These are phyloP conservation scores for Microctenopoma stevenorrisi DNA, from an alignment of 2,797 vertebrate genomes.

Conservation along the genomic window DNA sequence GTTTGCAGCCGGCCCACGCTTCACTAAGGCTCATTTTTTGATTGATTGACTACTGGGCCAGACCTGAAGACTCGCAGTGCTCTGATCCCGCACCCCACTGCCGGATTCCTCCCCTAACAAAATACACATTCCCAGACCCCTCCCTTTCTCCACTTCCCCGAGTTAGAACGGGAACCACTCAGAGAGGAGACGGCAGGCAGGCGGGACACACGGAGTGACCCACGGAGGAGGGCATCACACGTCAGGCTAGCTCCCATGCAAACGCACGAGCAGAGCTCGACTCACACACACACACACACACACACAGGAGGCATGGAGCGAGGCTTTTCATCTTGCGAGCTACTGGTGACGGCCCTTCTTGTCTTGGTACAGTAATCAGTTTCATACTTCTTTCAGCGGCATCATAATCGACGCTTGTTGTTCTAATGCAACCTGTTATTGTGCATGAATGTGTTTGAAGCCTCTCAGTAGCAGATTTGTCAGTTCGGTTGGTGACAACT, in stretches of 20 bases:
- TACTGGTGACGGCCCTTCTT: constrained; percentile 85
- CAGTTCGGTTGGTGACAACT: constrained; percentile 9
- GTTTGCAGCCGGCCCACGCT: constrained; percentile 76
- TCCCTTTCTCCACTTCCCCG: constrained; percentile 49
- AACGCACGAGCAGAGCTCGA: constrained; percentile 15
- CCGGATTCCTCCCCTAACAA: constrained; percentile 41
- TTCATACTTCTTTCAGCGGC: background rate
- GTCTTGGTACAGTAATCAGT: constrained; percentile 84
- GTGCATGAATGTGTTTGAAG: background rate
- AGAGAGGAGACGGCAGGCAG: constrained; percentile 76
- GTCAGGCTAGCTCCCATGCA: constrained; percentile 20
- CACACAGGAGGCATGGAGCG: constrained; percentile 83
- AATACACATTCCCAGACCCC: constrained; percentile 21
- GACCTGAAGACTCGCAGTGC: constrained; percentile 78
- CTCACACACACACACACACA: constrained; percentile 26
- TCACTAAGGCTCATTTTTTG: constrained; percentile 85
- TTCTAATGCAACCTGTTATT: background rate
- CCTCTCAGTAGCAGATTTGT: constrained; percentile 19
- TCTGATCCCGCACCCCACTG: constrained; percentile 51
- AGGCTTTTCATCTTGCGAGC: constrained; percentile 75
- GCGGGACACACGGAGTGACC: constrained; percentile 60
- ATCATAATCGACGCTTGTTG: background rate
- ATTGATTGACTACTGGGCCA: constrained; percentile 87
- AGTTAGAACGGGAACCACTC: constrained; percentile 64
- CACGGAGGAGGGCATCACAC: constrained; percentile 50